Conservation (phyloP, 2,888 invertebrate genomes). For the Orthosia incerta region DNA sequence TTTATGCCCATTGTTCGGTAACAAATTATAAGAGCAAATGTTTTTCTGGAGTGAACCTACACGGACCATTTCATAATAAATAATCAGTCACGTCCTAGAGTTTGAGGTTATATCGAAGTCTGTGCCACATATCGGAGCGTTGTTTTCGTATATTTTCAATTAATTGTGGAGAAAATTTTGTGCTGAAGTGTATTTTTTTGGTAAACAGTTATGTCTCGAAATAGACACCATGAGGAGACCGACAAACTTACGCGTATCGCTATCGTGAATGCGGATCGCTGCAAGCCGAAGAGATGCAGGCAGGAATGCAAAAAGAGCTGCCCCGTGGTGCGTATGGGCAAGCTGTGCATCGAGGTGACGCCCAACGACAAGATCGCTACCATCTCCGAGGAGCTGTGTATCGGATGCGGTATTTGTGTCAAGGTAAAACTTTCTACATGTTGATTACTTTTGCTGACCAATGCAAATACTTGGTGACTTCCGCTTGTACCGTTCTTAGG, state of each 20-base stretch:
- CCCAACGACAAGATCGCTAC: constrained; percentile 98
- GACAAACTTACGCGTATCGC: constrained; percentile 99
- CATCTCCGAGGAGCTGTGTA: constrained; percentile 99
- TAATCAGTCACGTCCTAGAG: constrained; percentile 67
- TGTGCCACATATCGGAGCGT: constrained; percentile 83
- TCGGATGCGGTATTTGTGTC: constrained; percentile 99
- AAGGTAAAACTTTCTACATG: constrained; percentile 92
- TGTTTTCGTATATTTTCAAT: constrained; percentile 66
- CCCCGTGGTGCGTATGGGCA: constrained; percentile 99
- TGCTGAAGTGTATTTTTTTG: constrained; percentile 64
- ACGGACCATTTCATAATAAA: constrained; percentile 51
- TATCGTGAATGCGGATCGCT: constrained; percentile 99
- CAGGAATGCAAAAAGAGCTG: constrained; percentile 99
- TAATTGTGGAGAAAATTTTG: constrained; percentile 47
- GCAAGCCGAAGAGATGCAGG: constrained; percentile 99
- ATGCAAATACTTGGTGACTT: constrained; percentile 18
- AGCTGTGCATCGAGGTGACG: constrained; percentile 99
- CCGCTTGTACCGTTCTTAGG: background rate
- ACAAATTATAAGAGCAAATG: constrained; percentile 33
- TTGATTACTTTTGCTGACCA: constrained; percentile 26
- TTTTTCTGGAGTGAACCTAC: constrained; percentile 37
- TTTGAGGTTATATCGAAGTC: constrained; percentile 85
- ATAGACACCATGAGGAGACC: constrained; percentile 95
- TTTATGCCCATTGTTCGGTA: constrained; percentile 51
- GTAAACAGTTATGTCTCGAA: constrained; percentile 87